These are phyloP conservation scores for Eurystomus gularis DNA, from an alignment of 2,113 vertebrate species.

Conservation along the genomic window DNA sequence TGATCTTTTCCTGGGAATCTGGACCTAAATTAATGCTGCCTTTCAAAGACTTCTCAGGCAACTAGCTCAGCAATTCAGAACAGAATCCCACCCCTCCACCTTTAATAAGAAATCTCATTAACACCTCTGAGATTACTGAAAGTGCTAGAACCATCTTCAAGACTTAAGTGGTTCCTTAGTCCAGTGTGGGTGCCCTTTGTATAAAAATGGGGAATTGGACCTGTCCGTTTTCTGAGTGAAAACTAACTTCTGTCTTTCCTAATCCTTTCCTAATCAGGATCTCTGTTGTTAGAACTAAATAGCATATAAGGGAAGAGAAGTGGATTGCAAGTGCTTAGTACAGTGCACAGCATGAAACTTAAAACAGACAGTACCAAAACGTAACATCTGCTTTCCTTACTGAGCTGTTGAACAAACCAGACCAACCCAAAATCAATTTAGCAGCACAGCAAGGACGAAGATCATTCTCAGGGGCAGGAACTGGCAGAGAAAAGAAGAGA, in stretches of 20 bases:
- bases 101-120: neutral
- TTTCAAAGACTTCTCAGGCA: neutral
- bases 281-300: neutral
- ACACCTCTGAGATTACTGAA: neutral
- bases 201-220: neutral
- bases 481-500: neutral
- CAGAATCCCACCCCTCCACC: neutral
- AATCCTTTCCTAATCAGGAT: neutral
- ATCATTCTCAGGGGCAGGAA: neutral
- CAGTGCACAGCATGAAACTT: neutral
- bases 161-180: neutral
- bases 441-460: neutral
- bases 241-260: neutral
- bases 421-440: constrained; percentile 5
- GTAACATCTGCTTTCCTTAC: neutral
- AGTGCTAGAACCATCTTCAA: neutral
- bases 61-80: neutral
- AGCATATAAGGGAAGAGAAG: neutral
- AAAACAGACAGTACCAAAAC: neutral
- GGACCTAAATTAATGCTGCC: neutral
- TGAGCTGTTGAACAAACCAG: neutral
- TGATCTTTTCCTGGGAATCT: neutral
- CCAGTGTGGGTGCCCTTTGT: neutral
- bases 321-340: neutral
- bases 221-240: neutral